These are phyloP conservation scores for Bombylius discolor DNA, from an alignment of 2,888 invertebrate species.

Conservation along the genomic window DNA sequence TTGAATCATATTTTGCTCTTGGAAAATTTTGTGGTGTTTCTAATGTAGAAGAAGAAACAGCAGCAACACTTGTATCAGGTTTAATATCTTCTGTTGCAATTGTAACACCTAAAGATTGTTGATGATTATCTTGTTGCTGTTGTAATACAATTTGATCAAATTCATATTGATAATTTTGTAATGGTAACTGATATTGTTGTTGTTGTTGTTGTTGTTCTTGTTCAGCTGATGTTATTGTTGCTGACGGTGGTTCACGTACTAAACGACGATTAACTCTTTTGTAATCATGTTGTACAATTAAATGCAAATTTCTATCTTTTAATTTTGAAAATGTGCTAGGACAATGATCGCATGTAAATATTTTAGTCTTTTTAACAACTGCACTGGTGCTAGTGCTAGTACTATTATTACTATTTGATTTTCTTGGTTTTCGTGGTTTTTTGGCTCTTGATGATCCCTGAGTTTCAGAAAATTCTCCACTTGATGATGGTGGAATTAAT, in stretches of 20 bases:
- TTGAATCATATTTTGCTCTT: constrained; percentile 21
- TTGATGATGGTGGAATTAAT: neutral
- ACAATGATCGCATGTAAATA: constrained; percentile 34
- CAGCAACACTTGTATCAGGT: neutral
- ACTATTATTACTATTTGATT: neutral
- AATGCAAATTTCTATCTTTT: constrained; percentile 33
- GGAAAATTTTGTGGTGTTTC: constrained; percentile 9
- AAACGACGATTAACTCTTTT: constrained; percentile 32
- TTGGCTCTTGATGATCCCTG: neutral
- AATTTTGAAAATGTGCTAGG: constrained; percentile 28
- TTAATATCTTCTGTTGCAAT: neutral
- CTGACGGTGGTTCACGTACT: constrained; percentile 22
- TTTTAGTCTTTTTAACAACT: constrained; percentile 19
- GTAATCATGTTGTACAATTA: constrained; percentile 31
- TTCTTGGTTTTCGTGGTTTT: neutral
- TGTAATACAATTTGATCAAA: too few species aligned
- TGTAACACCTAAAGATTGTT: too few species aligned
- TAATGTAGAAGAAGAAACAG: constrained; percentile 6
- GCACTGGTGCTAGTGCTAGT: constrained; percentile 21
- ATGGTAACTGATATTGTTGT: constrained; percentile 13
- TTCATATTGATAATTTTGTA: neutral
- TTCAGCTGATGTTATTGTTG: constrained; percentile 4
- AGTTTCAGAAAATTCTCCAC: neutral
- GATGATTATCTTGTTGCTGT: neutral
- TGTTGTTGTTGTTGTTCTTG: constrained; percentile 15